Conservation (phyloP, 1,140 invertebrate genomes). For the Microplitis mediator region DNA sequence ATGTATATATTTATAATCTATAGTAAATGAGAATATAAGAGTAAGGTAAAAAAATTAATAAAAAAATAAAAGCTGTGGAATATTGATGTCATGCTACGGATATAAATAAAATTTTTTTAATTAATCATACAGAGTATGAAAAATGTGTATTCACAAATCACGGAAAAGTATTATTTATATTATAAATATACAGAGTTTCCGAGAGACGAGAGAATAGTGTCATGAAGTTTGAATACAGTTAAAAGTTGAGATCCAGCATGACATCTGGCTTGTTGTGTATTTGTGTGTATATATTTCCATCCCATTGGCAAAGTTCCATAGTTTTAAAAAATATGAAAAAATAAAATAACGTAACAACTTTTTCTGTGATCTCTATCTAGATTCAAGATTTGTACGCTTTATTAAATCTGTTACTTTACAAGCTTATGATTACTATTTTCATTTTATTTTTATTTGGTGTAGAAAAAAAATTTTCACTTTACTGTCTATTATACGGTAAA, state of each 20-base stretch:
- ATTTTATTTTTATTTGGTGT: not conserved
- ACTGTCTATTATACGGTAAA: no score
- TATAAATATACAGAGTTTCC: not conserved
- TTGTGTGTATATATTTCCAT: not conserved
- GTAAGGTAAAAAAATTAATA: not conserved
- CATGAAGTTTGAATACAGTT: not conserved
- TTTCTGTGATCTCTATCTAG: not conserved
- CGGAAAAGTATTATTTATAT: not conserved
- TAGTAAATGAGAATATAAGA: not conserved
- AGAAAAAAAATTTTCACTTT: no score
- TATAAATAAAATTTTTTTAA: conserved; percentile 6
- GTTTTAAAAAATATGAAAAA: conserved; percentile 17
- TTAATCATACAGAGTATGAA: not conserved
- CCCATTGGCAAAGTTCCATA: conserved; percentile 26
- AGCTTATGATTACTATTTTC: not conserved
- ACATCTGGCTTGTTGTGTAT: conserved; percentile 12
- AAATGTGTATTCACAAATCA: not conserved
- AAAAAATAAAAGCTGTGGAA: not conserved
- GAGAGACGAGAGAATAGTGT: not conserved
- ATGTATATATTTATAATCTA: not conserved
- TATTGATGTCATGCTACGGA: not conserved
- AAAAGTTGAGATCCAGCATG: not conserved
- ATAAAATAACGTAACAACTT: not conserved
- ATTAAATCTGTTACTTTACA: conserved; percentile 43
- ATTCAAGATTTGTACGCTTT: conserved; percentile 46